phyloP scores from a whole-genome alignment of 2,888 invertebrate species.

The Nyleta sp. region DNA sequence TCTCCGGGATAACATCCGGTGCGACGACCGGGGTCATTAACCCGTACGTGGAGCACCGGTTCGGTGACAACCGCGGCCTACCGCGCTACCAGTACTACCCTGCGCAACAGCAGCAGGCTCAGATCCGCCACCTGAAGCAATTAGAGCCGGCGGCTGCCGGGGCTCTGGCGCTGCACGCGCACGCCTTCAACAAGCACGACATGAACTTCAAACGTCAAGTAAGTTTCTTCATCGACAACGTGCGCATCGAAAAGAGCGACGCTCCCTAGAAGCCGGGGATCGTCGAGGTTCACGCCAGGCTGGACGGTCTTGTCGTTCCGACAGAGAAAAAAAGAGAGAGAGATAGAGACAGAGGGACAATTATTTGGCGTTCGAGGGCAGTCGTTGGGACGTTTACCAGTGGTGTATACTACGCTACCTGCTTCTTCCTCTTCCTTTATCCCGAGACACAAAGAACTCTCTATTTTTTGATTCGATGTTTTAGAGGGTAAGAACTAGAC shows the following conservation, averaged over 20 bases:
- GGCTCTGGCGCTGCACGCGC: slow-evolving; percentile 81
- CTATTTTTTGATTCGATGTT: no score
- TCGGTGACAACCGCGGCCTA: slow-evolving; percentile 74
- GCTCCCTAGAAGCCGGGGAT: no score
- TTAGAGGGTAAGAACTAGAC: no score
- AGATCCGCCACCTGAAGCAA: slow-evolving; percentile 77
- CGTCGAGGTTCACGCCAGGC: no score
- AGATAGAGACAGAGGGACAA: no score
- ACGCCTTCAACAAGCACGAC: slow-evolving; percentile 86
- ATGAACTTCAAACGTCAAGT: slow-evolving; percentile 91
- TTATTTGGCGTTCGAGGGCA: no score
- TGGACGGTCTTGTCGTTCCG: no score
- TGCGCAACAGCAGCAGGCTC: slow-evolving; percentile 72
- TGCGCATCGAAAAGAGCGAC: slow-evolving; percentile 89
- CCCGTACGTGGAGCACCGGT: slow-evolving; percentile 77
- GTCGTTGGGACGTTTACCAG: no score
- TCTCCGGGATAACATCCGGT: slow-evolving; percentile 77
- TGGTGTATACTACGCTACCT: no score
- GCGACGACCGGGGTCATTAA: slow-evolving; percentile 78
- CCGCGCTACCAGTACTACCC: slow-evolving; percentile 70
- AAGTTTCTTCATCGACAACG: slow-evolving; percentile 93
- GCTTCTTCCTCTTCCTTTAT: no score
- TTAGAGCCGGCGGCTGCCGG: slow-evolving; percentile 80
- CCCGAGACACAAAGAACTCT: no score
- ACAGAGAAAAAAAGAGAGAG: no score